Evolutionary conservation across 1,140 invertebrate species (phyloP).

Genomic region (Rhysida immarginata): DNA sequence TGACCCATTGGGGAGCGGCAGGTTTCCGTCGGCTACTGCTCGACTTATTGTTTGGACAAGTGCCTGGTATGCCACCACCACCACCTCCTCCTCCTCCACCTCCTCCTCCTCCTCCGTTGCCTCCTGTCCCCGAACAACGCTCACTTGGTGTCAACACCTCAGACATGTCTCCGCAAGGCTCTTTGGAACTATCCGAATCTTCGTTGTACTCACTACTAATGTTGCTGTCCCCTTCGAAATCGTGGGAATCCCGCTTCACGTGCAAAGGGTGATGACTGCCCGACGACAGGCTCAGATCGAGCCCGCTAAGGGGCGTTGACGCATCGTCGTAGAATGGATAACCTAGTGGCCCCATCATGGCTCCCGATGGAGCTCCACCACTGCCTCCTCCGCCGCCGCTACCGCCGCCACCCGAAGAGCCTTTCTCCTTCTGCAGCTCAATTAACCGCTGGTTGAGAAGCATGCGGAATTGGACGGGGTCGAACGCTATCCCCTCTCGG

Average conservation of each 20-base stretch:
- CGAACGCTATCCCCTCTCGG: slow-evolving; percentile 39
- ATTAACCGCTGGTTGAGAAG: slow-evolving; percentile 70
- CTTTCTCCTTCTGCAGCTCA: slow-evolving; percentile 63
- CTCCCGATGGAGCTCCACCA: no score
- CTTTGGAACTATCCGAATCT: slow-evolving; percentile 6
- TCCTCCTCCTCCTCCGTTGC: slow-evolving; percentile 26
- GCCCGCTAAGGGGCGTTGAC: slow-evolving; percentile 27
- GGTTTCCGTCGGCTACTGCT: slow-evolving; percentile 59
- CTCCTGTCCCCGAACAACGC: slow-evolving; percentile 28
- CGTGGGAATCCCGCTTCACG: slow-evolving; percentile 37
- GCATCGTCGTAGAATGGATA: slow-evolving; percentile 13
- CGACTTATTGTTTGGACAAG: slow-evolving; percentile 32
- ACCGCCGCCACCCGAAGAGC: no score
- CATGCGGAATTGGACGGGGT: slow-evolving; percentile 76
- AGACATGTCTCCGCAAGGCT: background rate
- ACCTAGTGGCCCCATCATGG: slow-evolving; percentile 7
- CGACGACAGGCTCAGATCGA: slow-evolving; percentile 27
- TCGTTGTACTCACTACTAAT: slow-evolving; percentile 50
- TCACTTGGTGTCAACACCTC: slow-evolving; percentile 23
- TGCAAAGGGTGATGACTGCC: background rate
- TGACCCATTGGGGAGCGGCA: slow-evolving; percentile 90
- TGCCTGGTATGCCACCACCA: slow-evolving; percentile 9
- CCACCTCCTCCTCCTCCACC: slow-evolving; percentile 10
- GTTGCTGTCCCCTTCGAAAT: slow-evolving; percentile 56
- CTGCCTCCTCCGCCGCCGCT: no score